These are phyloP conservation scores for Mallotus villosus DNA, from an alignment of 2,797 vertebrate genomes.

Conservation along the genomic window DNA sequence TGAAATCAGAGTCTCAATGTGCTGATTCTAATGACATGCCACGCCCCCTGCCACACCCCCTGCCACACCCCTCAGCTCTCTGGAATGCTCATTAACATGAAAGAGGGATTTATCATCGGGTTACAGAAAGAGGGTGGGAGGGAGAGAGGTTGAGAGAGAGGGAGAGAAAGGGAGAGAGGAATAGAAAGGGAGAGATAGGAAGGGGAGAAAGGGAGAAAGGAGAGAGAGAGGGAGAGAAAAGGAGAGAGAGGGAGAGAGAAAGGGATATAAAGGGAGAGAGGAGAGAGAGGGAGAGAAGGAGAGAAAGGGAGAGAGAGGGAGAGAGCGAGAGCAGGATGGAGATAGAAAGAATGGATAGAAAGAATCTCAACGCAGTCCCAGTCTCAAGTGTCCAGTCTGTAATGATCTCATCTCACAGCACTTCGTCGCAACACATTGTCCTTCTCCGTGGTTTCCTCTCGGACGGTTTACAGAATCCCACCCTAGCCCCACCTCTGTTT, in stretches of 20 bases:
- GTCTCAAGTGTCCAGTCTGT: not conserved
- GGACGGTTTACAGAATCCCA: not conserved
- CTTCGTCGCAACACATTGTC: not conserved
- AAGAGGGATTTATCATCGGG: not conserved
- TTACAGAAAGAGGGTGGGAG: too few relatives aligned
- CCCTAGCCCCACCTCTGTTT: not conserved
- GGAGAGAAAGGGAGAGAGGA: constrained; percentile 1
- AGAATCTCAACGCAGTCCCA: not conserved
- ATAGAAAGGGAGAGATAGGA: not conserved
- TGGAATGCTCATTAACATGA: constrained; percentile 4
- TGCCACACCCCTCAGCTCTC: not conserved
- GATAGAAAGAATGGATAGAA: not conserved
- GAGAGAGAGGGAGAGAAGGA: not conserved
- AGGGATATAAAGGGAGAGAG: not conserved
- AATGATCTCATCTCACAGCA: not conserved
- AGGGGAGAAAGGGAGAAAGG: not conserved
- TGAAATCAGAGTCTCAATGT: not conserved
- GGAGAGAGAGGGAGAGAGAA: not conserved
- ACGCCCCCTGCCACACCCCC: not conserved
- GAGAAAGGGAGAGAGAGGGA: not conserved
- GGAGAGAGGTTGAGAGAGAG: not conserved
- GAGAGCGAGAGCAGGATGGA: not conserved
- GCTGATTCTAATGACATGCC: not conserved
- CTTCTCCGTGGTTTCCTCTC: not conserved
- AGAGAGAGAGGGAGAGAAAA: not conserved